Base-by-base conservation (phyloP, 2,113 vertebrate species). In the Tapirus terrestris region DNA sequence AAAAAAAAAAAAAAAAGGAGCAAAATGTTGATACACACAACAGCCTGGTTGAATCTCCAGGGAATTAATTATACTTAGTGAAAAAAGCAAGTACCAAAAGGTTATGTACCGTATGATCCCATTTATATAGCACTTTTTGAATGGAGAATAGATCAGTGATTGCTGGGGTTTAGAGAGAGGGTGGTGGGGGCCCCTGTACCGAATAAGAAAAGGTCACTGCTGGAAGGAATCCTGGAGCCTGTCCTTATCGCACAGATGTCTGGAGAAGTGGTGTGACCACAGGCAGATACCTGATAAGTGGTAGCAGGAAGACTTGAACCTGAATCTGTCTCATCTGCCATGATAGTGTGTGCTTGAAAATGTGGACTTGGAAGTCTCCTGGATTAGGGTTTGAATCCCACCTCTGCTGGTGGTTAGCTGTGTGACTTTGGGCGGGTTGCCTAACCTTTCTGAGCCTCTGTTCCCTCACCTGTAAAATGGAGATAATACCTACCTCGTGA, bases 1-100 rank as follows among this genome's bases (percentile, higher is more conserved):
- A n/a, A n/a, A n/a, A n/a, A n/a, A n/a, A n/a, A n/a, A n/a, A n/a
- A n/a, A n/a, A n/a, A n/a, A n/a, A n/a, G n/a, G n/a, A n/a, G n/a
- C 73, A 27, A 8, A 10, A 25, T 6, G 0, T 2, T 33, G 43
- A 4, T 17, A 2, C 48, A 3, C 9, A 23, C 8, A 20, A 0
- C 56, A 9, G 0, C 33, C 31, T n/a, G 23, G 70, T 2, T n/a
- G 29, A 8, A 3, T 23, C 65, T 61, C 51, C 14, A 9, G 53
- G 51, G 33, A 75, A 21, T 16, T 70, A 75, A 21, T 16, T 70
- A 17, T 21, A 29, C 75, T 5, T 1, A 3, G 3, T 13, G 21
- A 25, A 36, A 7, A 61, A 65, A 51, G 45, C 33, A 13, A 31
- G 3, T 45, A 43, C 25, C 45, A 0, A 33, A 23, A 80, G 48